Percentiles rank a stretch among this genome's conserved stretches.
phyloP scores from a whole-genome alignment of 1,140 invertebrate genomes.

The Eubasilissa regina region DNA sequence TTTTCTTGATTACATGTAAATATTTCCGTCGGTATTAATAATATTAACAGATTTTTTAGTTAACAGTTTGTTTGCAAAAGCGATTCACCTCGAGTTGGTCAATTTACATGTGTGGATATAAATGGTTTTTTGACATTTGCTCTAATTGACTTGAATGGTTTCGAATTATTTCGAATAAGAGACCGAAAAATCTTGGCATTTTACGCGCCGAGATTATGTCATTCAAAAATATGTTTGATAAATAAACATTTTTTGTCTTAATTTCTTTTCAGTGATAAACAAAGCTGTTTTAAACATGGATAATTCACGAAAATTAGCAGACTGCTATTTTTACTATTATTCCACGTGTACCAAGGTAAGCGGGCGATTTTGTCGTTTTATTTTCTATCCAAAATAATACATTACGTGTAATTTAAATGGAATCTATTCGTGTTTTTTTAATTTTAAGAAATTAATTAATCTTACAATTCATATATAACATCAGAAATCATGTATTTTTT shows the following conservation, averaged over 20 bases:
- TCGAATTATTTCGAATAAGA: not conserved
- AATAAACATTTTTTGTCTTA: not conserved
- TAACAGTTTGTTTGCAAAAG: not conserved
- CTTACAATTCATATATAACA: no score
- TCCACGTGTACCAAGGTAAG: conserved; percentile 86
- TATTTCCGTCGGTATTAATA: not conserved
- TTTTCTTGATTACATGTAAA: conserved; percentile 32
- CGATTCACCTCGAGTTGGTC: not conserved
- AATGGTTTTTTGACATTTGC: conserved; percentile 16
- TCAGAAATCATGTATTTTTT: no score
- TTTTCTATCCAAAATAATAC: not conserved
- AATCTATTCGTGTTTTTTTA: no score
- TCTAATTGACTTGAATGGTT: conserved; percentile 20
- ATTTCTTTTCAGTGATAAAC: conserved; percentile 11
- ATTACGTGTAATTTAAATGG: no score
- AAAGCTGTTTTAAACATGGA: conserved; percentile 66
- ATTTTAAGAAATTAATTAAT: no score
- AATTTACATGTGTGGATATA: not conserved
- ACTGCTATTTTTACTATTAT: conserved; percentile 90
- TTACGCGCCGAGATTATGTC: conserved; percentile 35
- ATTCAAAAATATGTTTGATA: not conserved
- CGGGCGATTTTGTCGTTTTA: conserved; percentile 22
- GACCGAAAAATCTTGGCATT: conserved; percentile 24
- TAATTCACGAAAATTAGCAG: conserved; percentile 79
- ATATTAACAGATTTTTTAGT: not conserved